Evolutionary conservation across 2,113 vertebrate species (phyloP), one percentile per base, ranked within the genome.

Genomic region (Shinisaurus crocodilurus): DNA sequence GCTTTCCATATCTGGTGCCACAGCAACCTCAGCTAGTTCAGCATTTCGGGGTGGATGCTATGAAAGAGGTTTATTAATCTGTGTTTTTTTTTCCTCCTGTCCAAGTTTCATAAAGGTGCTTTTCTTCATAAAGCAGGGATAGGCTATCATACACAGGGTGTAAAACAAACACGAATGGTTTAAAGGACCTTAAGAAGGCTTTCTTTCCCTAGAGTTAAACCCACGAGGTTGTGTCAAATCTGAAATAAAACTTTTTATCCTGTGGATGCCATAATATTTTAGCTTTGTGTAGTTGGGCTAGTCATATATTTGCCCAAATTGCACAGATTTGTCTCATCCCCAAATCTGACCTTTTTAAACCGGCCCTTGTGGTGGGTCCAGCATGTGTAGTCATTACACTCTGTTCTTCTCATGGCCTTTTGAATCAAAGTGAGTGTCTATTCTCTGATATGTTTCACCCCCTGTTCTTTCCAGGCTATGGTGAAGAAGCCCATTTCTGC

Each of bases 401-500:
- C 94, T 95, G 90, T 96, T 91, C 96, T 95, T 93, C 90, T 95
- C 95, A 95, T 96, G 95, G 95, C 95, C 91, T 79, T 94, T 95
- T 92, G 94, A 96, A 94, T 96, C 95, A 89, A 88, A 91, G 95
- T 96, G 95, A 96, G 95, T 96, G 96, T 97, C 91, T 96, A 92
- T 89, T 97, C 94, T 93, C 94, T 94, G 80, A 93, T 97, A 92
- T 93, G 96, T 95, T 96, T 96, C 96, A 96, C 96, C 95, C 88
- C 60, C 94, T 95, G 87, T 94, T 98, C 97, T 97, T 98, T 98
- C 96, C 97, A 97, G 97, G 98, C 96, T 97, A 97, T 98, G 96
- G 97, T 97, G 97, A 97, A 97, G 98, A 94, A 98, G 96, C 96
- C 93, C 96, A 98, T 98, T 96, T 98, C 97, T 95, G 94, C 93